Evolutionary conservation across 2,113 vertebrate genomes (phyloP), one percentile per base, ranked within the genome.

Genomic region (Dicrurus megarhynchus): DNA sequence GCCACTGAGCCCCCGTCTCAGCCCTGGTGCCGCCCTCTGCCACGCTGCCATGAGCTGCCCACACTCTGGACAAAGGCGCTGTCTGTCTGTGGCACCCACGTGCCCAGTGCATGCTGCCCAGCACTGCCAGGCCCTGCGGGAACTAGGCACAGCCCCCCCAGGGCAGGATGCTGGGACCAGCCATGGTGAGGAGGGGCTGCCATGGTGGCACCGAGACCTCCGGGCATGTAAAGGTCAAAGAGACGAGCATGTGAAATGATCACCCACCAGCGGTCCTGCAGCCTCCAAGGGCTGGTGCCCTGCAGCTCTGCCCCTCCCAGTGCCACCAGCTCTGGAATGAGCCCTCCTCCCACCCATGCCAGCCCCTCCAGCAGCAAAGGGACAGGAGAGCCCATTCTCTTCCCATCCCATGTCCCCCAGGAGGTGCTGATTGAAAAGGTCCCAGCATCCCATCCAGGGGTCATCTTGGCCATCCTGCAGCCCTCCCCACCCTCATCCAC

Each of bases 81-180:
- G 1, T 83, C 85, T 95, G 79, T 89, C 33, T 7, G 10, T 0
- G 24, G 15, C 27, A 69, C 71, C 42, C 87, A 86, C 24, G 3
- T 26, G 5, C 39, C 19, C 3, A 3, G 46, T 7, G 3, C 14
- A 21, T 0, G 0, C 79, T 77, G 70, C 77, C 65, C 0, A 0
- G 60, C 73, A 81, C 63, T 27, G 95, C 76, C 87, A 59, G 46
- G 32, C 63, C 59, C 71, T 1, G 5, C 0, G 0, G 57, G 18
- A 20, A 75, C 28, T 0, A 2, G 47, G 80, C 65, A 39, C 0
- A 0, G 8, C 13, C 37, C 15, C 24, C 10, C 23, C 0, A 0
- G 17, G 22, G 12, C 53, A 39, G 44, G 44, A 35, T 8, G 39
- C 32, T 41, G 63, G 46, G 20, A 57, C 13, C 53, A 49, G 32